Conservation (phyloP, 2,888 invertebrate genomes). For the Caradrina clavipalpis region DNA sequence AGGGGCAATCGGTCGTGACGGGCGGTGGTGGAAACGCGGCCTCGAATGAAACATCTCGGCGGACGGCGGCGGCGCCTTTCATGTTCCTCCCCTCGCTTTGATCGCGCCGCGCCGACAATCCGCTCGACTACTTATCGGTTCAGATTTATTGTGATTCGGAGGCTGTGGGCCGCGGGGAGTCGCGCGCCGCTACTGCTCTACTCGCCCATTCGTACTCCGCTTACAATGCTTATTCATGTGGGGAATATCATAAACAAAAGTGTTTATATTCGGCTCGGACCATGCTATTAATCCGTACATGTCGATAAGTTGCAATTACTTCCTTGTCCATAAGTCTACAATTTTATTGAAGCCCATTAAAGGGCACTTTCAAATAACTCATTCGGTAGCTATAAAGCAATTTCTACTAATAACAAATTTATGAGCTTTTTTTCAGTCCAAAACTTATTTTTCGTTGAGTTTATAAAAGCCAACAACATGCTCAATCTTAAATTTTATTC, state of each 20-base stretch:
- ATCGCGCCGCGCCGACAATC: conserved; percentile 89
- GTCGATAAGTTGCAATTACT: conserved; percentile 42
- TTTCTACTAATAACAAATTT: neutral
- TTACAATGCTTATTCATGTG: conserved; percentile 75
- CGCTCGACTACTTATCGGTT: conserved; percentile 90
- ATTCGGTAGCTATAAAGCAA: conserved; percentile 7
- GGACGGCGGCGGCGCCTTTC: conserved; percentile 85
- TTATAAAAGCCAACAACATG: neutral
- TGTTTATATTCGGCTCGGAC: conserved; percentile 52
- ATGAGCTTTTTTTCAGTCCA: neutral
- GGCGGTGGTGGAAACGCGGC: conserved; percentile 82
- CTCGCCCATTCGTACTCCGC: conserved; percentile 75
- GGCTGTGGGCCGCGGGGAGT: conserved; percentile 83
- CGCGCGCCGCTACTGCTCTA: conserved; percentile 71
- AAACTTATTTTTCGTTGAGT: neutral
- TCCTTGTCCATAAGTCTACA: conserved; percentile 21
- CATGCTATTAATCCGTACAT: conserved; percentile 27
- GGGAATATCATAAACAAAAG: conserved; percentile 75
- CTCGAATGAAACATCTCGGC: conserved; percentile 80
- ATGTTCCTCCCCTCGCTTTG: conserved; percentile 87
- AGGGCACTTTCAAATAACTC: conserved; percentile 1
- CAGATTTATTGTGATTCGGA: conserved; percentile 91
- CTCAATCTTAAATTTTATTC: too few species aligned
- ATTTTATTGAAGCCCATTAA: conserved; percentile 10
- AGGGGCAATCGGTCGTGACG: conserved; percentile 80